Conservation (phyloP, 2,797 vertebrate species). For the Ciconia nigra region DNA sequence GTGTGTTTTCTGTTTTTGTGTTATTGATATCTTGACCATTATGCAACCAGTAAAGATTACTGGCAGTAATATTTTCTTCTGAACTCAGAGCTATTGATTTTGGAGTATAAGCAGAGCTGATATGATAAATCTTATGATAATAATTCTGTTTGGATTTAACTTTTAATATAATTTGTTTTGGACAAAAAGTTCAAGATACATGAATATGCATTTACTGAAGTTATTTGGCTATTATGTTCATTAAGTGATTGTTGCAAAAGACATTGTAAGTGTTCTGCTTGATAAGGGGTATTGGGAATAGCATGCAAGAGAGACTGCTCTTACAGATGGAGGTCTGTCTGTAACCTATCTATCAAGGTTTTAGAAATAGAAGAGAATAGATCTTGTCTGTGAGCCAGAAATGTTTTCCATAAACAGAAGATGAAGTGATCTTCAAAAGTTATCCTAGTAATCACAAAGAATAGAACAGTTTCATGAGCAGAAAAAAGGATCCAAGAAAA, state of each 20-base stretch:
- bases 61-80: not conserved
- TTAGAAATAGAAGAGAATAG: not conserved
- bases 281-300: not conserved
- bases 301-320: not conserved
- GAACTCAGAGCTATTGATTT: slow-evolving; percentile 24
- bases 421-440: not conserved
- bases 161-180: not conserved
- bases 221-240: not conserved
- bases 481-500: not conserved
- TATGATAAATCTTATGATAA: not conserved
- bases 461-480: not conserved
- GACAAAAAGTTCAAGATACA: not conserved
- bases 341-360: not conserved
- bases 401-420: not conserved
- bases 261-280: not conserved
- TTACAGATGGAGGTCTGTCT: not conserved
- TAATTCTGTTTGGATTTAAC: not conserved
- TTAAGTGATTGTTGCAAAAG: slow-evolving; percentile 9
- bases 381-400: not conserved
- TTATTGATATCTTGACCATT: slow-evolving; percentile 25
- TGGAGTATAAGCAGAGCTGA: not conserved
- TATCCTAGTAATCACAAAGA: not conserved
- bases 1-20: not conserved
- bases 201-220: not conserved
- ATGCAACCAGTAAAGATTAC: slow-evolving; percentile 23